A percentile compares a stretch with the other conserved stretches of the same genome.
These are phyloP conservation scores for Chalcosyrphus nemorum DNA, from an alignment of 2,888 invertebrate genomes.

Conservation along the genomic window DNA sequence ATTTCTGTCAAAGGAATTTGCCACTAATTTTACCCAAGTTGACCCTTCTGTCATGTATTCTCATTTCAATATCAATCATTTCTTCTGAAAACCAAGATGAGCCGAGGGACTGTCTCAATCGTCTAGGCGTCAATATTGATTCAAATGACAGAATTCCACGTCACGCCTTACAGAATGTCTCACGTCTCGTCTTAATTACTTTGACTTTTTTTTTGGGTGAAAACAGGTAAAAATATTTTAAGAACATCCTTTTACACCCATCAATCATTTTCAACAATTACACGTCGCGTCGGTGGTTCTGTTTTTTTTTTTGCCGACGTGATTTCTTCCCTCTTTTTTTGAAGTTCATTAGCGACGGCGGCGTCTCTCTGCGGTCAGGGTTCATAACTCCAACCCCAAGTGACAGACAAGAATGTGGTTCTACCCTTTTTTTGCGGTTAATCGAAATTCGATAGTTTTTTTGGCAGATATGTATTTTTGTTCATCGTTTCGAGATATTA, in stretches of 20 bases:
- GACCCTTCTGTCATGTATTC: background rate
- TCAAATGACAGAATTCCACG: constrained; percentile 5
- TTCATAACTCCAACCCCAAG: background rate
- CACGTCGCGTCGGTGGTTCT: background rate
- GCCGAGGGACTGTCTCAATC: constrained; percentile 3
- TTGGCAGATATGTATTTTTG: constrained; percentile 8
- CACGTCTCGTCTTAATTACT: constrained; percentile 21
- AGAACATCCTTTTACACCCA: background rate
- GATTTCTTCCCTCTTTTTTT: no score
- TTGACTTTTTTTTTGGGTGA: background rate
- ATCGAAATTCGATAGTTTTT: constrained; percentile 34
- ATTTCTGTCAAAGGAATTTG: background rate
- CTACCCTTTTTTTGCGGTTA: background rate
- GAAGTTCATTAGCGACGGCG: constrained; percentile 7
- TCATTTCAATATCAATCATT: constrained; percentile 10
- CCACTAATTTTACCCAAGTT: background rate
- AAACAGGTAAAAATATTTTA: constrained; percentile 17
- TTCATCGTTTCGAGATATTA: background rate
- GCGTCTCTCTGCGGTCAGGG: constrained; percentile 12
- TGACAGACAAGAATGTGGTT: constrained; percentile 1
- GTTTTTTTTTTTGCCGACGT: background rate
- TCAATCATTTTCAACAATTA: constrained; percentile 10
- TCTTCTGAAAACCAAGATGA: background rate
- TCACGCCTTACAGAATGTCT: no score
- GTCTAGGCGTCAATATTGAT: constrained; percentile 12